Conservation (phyloP, 2,888 invertebrate species). For the Bellardia bayeri region DNA sequence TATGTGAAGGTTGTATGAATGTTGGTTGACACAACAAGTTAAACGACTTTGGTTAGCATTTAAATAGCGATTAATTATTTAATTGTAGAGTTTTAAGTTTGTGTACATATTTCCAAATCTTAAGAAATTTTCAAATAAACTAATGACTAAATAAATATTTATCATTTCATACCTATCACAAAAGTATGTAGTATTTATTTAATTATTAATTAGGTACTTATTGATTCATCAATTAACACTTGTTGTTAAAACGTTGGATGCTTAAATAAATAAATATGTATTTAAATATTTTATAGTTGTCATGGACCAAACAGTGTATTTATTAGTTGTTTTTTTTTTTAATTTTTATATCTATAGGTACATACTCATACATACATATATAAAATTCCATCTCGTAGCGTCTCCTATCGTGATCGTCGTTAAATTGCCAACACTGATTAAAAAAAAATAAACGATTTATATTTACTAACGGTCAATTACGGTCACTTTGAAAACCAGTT, state of each 20-base stretch:
- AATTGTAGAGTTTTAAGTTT: too few species aligned
- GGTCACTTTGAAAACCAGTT: constrained; percentile 64
- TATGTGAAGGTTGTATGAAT: too few species aligned
- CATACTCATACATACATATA: background rate
- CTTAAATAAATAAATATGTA: background rate
- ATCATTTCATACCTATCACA: too few species aligned
- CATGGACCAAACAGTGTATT: background rate
- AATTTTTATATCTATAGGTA: background rate
- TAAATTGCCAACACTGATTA: constrained; percentile 10
- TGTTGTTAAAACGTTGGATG: background rate
- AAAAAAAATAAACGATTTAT: constrained; percentile 8
- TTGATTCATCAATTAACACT: constrained; percentile 57
- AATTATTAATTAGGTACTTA: constrained; percentile 13
- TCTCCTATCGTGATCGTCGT: background rate
- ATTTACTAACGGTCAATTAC: constrained; percentile 58
- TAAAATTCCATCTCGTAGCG: background rate
- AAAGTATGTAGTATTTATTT: background rate
- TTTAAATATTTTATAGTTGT: background rate
- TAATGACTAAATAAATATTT: too few species aligned
- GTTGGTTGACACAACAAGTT: too few species aligned
- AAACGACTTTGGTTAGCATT: too few species aligned
- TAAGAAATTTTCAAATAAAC: background rate
- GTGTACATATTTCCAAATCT: background rate
- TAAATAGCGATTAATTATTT: too few species aligned
- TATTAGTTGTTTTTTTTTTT: background rate